Conservation (phyloP, 2,113 vertebrate species). For the Enhydra lutris region DNA sequence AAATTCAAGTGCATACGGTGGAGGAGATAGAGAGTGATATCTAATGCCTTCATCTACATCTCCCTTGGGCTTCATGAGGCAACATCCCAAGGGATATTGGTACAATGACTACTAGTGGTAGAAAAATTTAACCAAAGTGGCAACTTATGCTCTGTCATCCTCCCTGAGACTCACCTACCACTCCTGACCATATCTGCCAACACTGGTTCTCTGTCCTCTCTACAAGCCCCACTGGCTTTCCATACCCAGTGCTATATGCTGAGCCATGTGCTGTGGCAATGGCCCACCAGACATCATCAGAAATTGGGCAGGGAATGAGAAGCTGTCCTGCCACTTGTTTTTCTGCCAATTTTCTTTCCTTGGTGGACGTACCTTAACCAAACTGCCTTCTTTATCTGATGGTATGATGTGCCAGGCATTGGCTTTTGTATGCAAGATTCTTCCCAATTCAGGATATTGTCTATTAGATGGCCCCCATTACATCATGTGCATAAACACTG, state of each 20-base stretch:
- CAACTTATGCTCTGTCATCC: background rate
- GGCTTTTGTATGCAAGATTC: background rate
- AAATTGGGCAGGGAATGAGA: background rate
- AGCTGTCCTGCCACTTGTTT: background rate
- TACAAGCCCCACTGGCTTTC: background rate
- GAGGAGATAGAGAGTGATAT: background rate
- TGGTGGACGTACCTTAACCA: background rate
- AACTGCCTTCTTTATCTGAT: background rate
- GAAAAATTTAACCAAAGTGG: background rate
- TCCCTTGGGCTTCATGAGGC: background rate
- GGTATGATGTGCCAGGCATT: background rate
- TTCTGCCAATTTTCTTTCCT: background rate
- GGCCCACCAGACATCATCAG: background rate
- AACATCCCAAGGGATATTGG: background rate
- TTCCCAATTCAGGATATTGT: background rate
- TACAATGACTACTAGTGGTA: background rate
- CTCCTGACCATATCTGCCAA: background rate
- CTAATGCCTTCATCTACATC: background rate
- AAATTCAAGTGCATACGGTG: background rate
- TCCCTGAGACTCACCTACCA: background rate
- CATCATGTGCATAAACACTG: background rate
- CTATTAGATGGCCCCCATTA: background rate
- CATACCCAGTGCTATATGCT: background rate
- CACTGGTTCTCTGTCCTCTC: background rate
- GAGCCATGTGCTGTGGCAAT: background rate